Evolutionary conservation across 2,797 vertebrate genomes (phyloP).

Genomic region (Artibeus jamaicensis): DNA sequence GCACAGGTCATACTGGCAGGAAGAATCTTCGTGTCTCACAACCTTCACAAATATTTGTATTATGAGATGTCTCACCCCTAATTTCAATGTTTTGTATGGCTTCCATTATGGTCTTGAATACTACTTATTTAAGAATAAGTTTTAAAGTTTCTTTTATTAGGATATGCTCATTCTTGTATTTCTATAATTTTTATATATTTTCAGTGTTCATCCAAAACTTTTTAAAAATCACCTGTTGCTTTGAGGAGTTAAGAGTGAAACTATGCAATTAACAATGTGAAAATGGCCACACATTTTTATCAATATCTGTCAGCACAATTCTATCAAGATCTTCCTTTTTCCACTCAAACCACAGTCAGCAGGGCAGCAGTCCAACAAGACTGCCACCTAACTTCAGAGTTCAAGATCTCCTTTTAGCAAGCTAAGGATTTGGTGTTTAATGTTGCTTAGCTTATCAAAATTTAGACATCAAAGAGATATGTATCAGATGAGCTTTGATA

Average conservation of each 20-base stretch:
- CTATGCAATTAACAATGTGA: neutral
- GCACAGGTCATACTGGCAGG: neutral
- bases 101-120: neutral
- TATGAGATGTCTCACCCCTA: neutral
- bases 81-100: neutral
- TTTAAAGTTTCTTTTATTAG: neutral
- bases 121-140: neutral
- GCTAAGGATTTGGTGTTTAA: neutral
- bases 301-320: neutral
- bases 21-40: neutral
- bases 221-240: neutral
- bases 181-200: neutral
- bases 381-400: neutral
- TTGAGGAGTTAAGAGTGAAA: neutral
- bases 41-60: neutral
- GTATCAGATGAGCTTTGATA: neutral
- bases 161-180: neutral
- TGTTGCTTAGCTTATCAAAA: neutral
- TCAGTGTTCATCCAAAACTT: neutral
- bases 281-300: neutral
- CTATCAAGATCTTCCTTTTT: neutral
- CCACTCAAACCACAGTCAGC: neutral
- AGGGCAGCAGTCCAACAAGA: neutral
- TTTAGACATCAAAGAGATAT: constrained; percentile 3
- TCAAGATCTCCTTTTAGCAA: neutral